A percentile compares a stretch with the other conserved stretches of the same genome.
Conservation (phyloP, 2,888 invertebrate genomes). For the Deilephila porcellus region DNA sequence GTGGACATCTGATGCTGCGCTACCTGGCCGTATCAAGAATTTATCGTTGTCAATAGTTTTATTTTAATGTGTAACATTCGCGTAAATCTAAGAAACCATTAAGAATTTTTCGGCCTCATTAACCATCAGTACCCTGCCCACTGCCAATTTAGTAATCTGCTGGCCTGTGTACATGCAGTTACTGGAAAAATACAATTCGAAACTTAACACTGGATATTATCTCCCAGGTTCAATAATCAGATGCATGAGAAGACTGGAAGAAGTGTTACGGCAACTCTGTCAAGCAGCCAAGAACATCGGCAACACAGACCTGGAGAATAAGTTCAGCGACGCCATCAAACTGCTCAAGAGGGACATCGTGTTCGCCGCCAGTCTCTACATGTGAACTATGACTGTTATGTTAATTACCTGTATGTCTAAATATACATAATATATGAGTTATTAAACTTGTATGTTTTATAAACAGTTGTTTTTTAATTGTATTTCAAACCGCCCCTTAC, state of each 20-base stretch:
- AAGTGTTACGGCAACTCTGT: conserved; percentile 96
- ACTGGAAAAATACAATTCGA: no score
- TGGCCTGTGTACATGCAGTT: no score
- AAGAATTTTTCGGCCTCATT: no score
- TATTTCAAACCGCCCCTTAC: neutral
- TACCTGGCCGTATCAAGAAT: no score
- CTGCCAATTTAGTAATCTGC: no score
- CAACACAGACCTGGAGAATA: conserved; percentile 97
- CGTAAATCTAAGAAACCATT: no score
- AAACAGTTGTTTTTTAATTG: neutral
- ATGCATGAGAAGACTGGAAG: conserved; percentile 98
- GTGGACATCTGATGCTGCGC: no score
- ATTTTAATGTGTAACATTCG: no score
- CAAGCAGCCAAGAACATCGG: conserved; percentile 99
- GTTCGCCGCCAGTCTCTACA: conserved; percentile 99
- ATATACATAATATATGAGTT: conserved; percentile 11
- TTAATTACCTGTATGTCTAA: neutral
- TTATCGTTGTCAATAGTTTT: no score
- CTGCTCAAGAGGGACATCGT: conserved; percentile 98
- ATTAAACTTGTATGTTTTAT: neutral
- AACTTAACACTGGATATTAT: neutral
- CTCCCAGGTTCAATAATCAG: conserved; percentile 86
- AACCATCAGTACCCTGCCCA: no score
- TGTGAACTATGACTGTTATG: conserved; percentile 50
- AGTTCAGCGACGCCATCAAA: conserved; percentile 96